Conservation (phyloP, 2,113 vertebrate species). For the Notiomystis cincta region DNA sequence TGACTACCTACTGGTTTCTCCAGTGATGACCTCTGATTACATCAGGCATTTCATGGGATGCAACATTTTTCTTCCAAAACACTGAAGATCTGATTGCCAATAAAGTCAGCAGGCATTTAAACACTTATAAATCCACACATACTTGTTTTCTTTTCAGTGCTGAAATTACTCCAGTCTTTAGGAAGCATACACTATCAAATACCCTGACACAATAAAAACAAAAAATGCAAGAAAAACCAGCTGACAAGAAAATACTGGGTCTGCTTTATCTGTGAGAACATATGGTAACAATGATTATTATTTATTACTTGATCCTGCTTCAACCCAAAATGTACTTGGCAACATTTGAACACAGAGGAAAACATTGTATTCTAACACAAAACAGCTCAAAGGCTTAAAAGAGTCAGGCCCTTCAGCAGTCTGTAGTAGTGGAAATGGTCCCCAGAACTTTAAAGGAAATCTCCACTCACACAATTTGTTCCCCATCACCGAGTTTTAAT, state of each 20-base stretch:
- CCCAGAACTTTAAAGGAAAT: background rate
- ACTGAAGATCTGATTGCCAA: background rate
- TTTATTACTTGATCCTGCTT: constrained; percentile 19
- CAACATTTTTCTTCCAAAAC: background rate
- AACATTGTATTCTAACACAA: background rate
- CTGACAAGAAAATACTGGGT: background rate
- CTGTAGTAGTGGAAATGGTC: background rate
- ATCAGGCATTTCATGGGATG: background rate
- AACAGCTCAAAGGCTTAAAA: background rate
- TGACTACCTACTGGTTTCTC: background rate
- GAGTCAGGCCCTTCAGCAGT: background rate
- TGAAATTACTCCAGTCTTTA: background rate
- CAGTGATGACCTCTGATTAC: background rate
- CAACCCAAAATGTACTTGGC: background rate
- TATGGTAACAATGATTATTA: constrained; percentile 31
- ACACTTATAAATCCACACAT: background rate
- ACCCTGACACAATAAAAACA: background rate
- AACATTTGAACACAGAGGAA: background rate
- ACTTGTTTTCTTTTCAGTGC: background rate
- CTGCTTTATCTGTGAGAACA: background rate
- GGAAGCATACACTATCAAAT: background rate
- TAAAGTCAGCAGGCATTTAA: background rate
- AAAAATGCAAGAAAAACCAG: background rate
- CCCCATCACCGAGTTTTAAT: background rate
- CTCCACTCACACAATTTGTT: background rate